Conservation (phyloP, 2,113 vertebrate species). For the Polypterus senegalus region DNA sequence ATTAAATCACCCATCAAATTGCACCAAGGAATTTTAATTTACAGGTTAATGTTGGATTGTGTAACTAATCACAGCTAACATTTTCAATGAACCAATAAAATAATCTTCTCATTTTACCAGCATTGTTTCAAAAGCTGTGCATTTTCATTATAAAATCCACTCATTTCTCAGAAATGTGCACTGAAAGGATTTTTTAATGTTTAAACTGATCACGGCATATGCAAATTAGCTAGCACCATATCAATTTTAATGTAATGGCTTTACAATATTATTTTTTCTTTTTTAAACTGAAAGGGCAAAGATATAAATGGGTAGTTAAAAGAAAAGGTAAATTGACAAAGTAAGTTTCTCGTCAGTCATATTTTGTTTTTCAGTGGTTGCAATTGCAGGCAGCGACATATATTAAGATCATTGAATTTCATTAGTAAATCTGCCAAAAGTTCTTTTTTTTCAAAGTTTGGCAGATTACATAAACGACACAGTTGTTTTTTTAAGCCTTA, state of each 20-base stretch:
- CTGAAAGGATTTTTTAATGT: constrained; percentile 9
- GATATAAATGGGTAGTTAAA: constrained; percentile 1
- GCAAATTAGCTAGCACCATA: neutral
- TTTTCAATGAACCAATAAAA: constrained; percentile 78
- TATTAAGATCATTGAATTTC: too few relatives aligned
- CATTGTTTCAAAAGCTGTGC: constrained; percentile 55
- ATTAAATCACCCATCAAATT: constrained; percentile 99
- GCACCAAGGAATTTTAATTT: constrained; percentile 99
- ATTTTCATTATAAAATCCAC: constrained; percentile 34
- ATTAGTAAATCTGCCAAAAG: too few relatives aligned
- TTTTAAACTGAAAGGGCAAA: constrained; percentile 5
- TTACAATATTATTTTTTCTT: constrained; percentile 8
- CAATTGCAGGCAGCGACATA: too few relatives aligned
- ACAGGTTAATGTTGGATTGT: constrained; percentile 99
- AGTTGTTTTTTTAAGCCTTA: too few relatives aligned
- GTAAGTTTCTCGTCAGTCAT: neutral
- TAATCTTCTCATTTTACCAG: constrained; percentile 58
- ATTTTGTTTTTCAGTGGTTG: too few relatives aligned
- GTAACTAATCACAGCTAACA: constrained; percentile 98
- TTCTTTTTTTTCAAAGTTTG: too few relatives aligned
- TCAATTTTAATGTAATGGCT: constrained; percentile 6
- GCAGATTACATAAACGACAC: too few relatives aligned
- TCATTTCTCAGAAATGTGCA: constrained; percentile 9
- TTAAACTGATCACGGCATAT: neutral
- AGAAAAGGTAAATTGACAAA: neutral